Evolutionary conservation across 1,140 invertebrate species (phyloP).

Genomic region (Periplaneta americana): DNA sequence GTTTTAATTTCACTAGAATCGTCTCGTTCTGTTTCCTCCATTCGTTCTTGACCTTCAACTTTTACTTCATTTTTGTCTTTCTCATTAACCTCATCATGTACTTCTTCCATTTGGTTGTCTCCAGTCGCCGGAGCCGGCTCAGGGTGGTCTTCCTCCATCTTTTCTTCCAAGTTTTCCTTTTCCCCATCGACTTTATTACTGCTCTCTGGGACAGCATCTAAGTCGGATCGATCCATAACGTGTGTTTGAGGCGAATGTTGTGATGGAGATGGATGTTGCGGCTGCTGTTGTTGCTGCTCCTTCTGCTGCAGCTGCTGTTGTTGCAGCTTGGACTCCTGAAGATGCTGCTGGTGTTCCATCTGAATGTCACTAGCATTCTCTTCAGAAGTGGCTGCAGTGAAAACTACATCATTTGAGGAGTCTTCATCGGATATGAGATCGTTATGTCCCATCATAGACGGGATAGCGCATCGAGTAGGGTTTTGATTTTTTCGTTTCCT

Average conservation of each 20-base stretch:
- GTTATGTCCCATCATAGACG: conserved; percentile 34
- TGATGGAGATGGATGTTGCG: not conserved
- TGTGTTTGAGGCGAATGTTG: not conserved
- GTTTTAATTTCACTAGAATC: conserved; percentile 31
- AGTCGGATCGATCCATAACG: not conserved
- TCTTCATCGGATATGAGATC: conserved; percentile 57
- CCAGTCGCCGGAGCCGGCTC: not conserved
- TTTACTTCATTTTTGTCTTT: conserved; percentile 26
- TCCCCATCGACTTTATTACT: conserved; percentile 18
- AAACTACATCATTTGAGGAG: conserved; percentile 57
- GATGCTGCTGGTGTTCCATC: not conserved
- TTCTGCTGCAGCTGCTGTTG: too few species aligned
- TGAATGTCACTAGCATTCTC: not conserved
- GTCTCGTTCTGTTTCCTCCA: not conserved
- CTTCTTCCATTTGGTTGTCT: conserved; percentile 10
- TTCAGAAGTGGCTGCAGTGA: conserved; percentile 24
- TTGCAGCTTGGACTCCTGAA: not conserved
- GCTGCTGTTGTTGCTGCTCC: not conserved
- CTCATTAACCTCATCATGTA: conserved; percentile 21
- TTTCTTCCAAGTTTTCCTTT: conserved; percentile 14
- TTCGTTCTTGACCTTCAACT: conserved; percentile 28
- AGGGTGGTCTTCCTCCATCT: conserved; percentile 14
- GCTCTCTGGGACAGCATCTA: not conserved
- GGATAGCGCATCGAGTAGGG: conserved; percentile 74
- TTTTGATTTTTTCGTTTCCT: conserved; percentile 89